Percentiles rank a stretch among this genome's conserved stretches.
Evolutionary conservation across 1,140 invertebrate species (phyloP).

Genomic region (Lasioglossum albipes): DNA sequence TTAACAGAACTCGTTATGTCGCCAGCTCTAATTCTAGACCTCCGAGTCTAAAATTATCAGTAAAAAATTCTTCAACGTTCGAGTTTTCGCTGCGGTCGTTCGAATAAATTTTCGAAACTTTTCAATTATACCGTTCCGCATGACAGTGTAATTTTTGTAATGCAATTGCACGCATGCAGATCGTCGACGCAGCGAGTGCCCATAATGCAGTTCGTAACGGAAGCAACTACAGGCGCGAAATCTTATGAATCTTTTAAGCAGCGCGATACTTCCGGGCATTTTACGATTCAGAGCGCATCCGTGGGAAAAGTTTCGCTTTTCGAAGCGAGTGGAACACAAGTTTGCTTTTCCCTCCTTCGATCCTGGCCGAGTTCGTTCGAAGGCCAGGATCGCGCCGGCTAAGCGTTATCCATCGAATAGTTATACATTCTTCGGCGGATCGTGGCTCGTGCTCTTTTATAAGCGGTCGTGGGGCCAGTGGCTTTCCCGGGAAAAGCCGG

Average conservation of each 20-base stretch:
- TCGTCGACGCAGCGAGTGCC: no score
- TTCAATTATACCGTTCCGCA: no score
- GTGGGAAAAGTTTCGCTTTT: background rate
- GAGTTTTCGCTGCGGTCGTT: no score
- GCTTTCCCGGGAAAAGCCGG: background rate
- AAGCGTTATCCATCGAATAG: background rate
- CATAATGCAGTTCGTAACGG: no score
- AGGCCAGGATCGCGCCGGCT: background rate
- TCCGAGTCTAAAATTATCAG: no score
- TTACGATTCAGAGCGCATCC: background rate
- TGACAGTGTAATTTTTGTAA: no score
- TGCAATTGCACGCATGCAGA: no score
- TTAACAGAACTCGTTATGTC: no score
- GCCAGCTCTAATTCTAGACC: no score
- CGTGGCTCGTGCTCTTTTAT: background rate
- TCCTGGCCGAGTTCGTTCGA: background rate
- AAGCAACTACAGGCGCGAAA: background rate
- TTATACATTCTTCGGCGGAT: background rate
- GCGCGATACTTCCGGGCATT: background rate
- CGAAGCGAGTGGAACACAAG: constrained; percentile 2
- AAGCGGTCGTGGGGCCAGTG: background rate
- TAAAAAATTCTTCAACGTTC: no score
- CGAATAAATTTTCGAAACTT: no score
- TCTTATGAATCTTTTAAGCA: background rate
- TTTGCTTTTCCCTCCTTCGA: constrained; percentile 15